A percentile compares a stretch with the other conserved stretches of the same genome.
Evolutionary conservation across 2,888 invertebrate genomes (phyloP).

Genomic region (Gibbula magus): DNA sequence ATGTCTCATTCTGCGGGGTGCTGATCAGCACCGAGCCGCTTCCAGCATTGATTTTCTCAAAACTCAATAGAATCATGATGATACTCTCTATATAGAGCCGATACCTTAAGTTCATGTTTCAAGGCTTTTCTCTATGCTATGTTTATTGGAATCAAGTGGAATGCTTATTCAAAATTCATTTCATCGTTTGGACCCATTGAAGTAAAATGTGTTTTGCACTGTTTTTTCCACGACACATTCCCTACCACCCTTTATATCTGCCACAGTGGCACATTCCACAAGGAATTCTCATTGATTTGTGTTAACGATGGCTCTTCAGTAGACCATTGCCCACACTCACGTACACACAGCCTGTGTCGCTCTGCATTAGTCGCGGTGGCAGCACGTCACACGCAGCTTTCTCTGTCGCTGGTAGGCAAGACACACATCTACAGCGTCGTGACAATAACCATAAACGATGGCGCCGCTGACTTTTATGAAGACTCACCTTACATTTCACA

Average conservation of each 20-base stretch:
- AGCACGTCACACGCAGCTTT: too few relatives aligned
- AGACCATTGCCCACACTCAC: not conserved
- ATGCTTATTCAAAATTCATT: not conserved
- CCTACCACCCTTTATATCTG: not conserved
- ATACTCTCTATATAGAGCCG: conserved; percentile 21
- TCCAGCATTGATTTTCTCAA: conserved; percentile 26
- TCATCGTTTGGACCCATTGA: not conserved
- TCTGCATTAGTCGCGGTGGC: too few relatives aligned
- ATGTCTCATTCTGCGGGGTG: conserved; percentile 53
- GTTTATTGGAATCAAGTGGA: conserved; percentile 14
- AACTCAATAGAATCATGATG: conserved; percentile 22
- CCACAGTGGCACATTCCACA: not conserved
- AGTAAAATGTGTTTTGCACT: not conserved
- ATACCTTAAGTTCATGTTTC: conserved; percentile 23
- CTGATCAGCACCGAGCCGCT: conserved; percentile 33
- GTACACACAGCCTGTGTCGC: too few relatives aligned
- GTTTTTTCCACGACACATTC: not conserved
- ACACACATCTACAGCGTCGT: too few relatives aligned
- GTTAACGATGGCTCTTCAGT: not conserved
- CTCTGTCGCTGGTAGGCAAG: too few relatives aligned
- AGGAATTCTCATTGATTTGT: conserved; percentile 13
- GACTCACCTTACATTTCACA: too few relatives aligned
- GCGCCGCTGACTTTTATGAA: too few relatives aligned
- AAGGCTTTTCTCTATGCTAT: not conserved
- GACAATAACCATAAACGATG: too few relatives aligned